Evolutionary conservation across 2,113 vertebrate genomes (phyloP), one percentile per base, ranked within the genome.

Genomic region (Campylorhamphus procurvoides): DNA sequence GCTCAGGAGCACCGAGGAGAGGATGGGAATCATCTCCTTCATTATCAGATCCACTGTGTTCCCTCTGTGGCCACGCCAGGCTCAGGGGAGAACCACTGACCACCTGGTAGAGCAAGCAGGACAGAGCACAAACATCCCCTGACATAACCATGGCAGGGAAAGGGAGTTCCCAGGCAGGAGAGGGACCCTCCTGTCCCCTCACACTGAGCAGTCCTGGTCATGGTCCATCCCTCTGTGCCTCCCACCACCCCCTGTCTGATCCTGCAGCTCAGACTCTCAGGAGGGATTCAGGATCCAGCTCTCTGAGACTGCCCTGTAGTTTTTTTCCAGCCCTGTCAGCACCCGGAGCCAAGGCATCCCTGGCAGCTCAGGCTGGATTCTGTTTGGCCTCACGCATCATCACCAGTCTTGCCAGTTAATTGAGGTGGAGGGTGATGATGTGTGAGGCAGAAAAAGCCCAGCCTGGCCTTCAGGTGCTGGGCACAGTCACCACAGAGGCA

Each of bases 261-360:
- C 80, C 86, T 46, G 49, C 62, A 22, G 81, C 93, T 69, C 93
- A 13, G 5, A 0, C 62, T 69, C 46, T 0, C 46, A 46, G 5
- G 33, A 83, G 20, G 18, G 42, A 69, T 37, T 82, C n/a, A 11
- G 82, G 58, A 67, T 88, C 91, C 90, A 58, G 53, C 68, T 81
- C 50, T 67, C 86, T 91, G 31, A 90, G 85, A 87, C 53, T 74
- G 5, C 29, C 58, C 12, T 35, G 87, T 23, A 11, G 69, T 31
- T 83, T 72, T 82, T 96, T 90, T 91, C 85, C 94, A 96, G 87
- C 59, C 73, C 88, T 97, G 96, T 97, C 96, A 96, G 95, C 95
- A 19, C 94, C 2, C 52, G 1, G 72, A 63, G 87, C 95, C 90
- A 47, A 91, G 72, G 95, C 95, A 95, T 97, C 95, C 93, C 90